phyloP scores from a whole-genome alignment of 1,140 invertebrate species.

The Drosophila nebulosa region DNA sequence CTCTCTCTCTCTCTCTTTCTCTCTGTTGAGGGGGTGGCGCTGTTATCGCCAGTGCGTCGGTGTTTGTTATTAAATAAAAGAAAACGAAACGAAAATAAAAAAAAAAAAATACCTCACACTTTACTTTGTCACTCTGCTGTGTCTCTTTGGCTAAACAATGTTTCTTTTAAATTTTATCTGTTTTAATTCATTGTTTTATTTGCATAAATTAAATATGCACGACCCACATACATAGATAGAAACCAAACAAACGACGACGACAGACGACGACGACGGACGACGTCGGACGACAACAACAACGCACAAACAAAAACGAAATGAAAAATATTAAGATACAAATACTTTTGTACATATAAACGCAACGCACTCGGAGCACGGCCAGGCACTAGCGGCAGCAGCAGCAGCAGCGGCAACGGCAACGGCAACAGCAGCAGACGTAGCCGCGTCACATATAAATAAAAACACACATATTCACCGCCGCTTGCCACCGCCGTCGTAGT shows the following conservation, averaged over 20 bases:
- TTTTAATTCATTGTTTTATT: conserved; percentile 53
- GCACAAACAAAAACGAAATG: conserved; percentile 49
- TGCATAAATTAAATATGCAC: conserved; percentile 75
- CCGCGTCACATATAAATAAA: conserved; percentile 45
- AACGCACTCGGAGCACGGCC: background rate
- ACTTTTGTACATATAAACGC: conserved; percentile 31
- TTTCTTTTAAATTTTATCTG: conserved; percentile 43
- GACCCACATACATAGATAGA: conserved; percentile 68
- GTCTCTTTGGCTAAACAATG: conserved; percentile 38
- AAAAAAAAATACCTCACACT: background rate
- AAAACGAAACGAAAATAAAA: background rate
- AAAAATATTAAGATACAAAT: conserved; percentile 49
- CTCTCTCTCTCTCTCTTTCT: background rate
- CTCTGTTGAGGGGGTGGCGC: conserved; percentile 39
- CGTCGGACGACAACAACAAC: conserved; percentile 14
- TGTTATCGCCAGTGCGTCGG: conserved; percentile 36
- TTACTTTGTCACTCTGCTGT: background rate
- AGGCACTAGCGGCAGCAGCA: conserved; percentile 20
- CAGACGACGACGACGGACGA: background rate
- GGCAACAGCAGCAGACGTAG: background rate
- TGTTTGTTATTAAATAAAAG: conserved; percentile 28
- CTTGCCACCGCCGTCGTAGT: conserved; percentile 6
- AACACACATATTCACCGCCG: conserved; percentile 37
- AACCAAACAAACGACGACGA: background rate
- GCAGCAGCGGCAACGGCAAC: background rate